Evolutionary conservation across 30 jellyfish, hydroid and myxozoan genomes (phyloP), one percentile per base, ranked within the genome.

Genomic region (Aurelia sp.): DNA sequence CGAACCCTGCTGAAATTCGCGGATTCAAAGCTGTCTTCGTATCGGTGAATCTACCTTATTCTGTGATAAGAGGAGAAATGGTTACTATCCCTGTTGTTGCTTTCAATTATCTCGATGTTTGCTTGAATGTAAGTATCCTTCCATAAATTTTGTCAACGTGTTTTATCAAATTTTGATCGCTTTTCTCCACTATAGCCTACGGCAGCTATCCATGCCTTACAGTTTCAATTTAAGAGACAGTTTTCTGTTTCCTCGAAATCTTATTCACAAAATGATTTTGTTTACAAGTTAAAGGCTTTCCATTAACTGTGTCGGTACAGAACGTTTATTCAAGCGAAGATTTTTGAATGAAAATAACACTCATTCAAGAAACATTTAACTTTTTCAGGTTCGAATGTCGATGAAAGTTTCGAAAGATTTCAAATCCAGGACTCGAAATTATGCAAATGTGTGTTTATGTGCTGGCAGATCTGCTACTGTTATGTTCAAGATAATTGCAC

Each of bases 21-120:
- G 98, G 90, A 6, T 88, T 94, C 85, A 97, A 94, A 79, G 91
- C 97, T 17, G 87, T 94, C 33, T 94, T 94, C 59, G 92, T 88
- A 10, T 94, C 98, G 10, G 73, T 94, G 85, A 78, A 63, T 65
- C 76, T 94, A 48, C 98, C 98, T n/a, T 94, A 94, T 57, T 86
- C 98, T 38, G 97, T 94, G 12, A 72, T 86, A 13, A 96, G 97
- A 57, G 97, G 97, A 7, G 98, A 94, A 83, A 78, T 72, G 20
- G 97, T 89, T 30, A 85, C 96, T 1, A 76, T 94, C 16, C 97
- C 97, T 3, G 97, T 97, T 15, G 96, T 86, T n/a, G 96, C 84
- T 7, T 94, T 94, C 88, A 94, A 89, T 70, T 94, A 94, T 76
- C 82, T 88, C 84, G 72, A 78, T 11, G 92, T 58, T 22, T 88